Evolutionary conservation across 2,113 vertebrate species (phyloP), one percentile per base, ranked within the genome.

Genomic region (Hyperoodon ampullatus): DNA sequence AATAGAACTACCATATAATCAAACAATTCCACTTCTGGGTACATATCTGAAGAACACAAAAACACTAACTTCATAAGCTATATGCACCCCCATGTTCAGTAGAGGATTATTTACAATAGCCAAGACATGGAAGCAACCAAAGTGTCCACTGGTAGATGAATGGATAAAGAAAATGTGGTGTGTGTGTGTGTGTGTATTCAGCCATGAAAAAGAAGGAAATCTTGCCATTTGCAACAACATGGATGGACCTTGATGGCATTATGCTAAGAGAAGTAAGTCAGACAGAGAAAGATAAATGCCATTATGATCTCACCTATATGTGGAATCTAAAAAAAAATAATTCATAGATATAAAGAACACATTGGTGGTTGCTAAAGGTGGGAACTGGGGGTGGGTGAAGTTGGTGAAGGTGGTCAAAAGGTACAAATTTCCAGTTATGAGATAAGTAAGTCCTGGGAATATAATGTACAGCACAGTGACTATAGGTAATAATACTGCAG

Each of bases 61-160:
- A 84, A 84, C 42, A 71, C 19, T 91, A 95, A 91, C 58, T 95
- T 58, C 10, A 6, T 39, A 86, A 91, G n/a, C 50, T 42, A 78
- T 6, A 42, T 23, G n/a, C n/a, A 87, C 12, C 3, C 15, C 11
- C 55, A 87, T 71, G 65, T 65, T 87, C 44, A 86, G 7, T 70
- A 63, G 18, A 91, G 14, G 26, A 91, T 78, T 70, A 85, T 86
- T 86, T 71, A 71, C 13, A 86, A 63, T 0, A 42, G 28, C 26
- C 11, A 63, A 91, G 42, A 80, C 53, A 95, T 60, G 47, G 61
- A 84, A 77, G 39, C 80, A 95, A 90, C 28, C 21, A 8, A 50
- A 35, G 18, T 84, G 39, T 33, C 30, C 39, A 95, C 8, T 16
- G n/a, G 55, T 33, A 26, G 53, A 85, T 77, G 61, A 68, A 89